These are phyloP conservation scores for Pangasianodon hypophthalmus DNA, from an alignment of 2,113 vertebrate species.

Conservation along the genomic window DNA sequence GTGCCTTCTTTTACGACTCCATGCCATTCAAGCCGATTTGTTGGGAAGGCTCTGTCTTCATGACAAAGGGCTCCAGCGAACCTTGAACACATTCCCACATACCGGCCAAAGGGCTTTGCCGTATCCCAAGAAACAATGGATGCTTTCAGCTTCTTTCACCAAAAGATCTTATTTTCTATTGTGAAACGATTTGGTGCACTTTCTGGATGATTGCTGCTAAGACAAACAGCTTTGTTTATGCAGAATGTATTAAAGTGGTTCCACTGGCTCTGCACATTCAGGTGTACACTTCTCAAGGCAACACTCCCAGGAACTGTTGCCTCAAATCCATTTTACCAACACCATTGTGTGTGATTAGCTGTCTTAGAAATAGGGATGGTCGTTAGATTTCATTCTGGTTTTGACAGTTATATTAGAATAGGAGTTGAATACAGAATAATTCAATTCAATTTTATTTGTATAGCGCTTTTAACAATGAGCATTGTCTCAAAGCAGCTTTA, in stretches of 20 bases:
- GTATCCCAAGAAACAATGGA: constrained; percentile 21
- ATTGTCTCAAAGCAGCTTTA: too few species aligned
- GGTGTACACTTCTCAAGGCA: not conserved
- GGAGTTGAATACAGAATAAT: not conserved
- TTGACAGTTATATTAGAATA: not conserved
- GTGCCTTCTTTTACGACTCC: constrained; percentile 35
- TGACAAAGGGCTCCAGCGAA: constrained; percentile 36
- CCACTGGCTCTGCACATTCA: not conserved
- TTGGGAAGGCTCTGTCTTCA: not conserved
- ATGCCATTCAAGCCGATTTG: constrained; percentile 25
- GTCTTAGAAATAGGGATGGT: not conserved
- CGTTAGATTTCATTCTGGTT: not conserved
- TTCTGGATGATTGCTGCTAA: not conserved
- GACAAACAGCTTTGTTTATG: not conserved
- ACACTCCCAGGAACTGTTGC: not conserved
- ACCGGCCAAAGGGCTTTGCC: not conserved
- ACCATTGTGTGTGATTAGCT: not conserved
- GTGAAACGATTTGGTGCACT: not conserved
- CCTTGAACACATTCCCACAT: constrained; percentile 26
- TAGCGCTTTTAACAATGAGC: too few species aligned
- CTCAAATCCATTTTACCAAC: not conserved
- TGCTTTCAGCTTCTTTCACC: constrained; percentile 1
- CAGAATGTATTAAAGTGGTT: not conserved
- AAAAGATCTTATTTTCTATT: constrained; percentile 5
- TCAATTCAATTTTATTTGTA: too few species aligned